phyloP scores from a whole-genome alignment of 1,140 invertebrate species.

The Drosophila baimaii region DNA sequence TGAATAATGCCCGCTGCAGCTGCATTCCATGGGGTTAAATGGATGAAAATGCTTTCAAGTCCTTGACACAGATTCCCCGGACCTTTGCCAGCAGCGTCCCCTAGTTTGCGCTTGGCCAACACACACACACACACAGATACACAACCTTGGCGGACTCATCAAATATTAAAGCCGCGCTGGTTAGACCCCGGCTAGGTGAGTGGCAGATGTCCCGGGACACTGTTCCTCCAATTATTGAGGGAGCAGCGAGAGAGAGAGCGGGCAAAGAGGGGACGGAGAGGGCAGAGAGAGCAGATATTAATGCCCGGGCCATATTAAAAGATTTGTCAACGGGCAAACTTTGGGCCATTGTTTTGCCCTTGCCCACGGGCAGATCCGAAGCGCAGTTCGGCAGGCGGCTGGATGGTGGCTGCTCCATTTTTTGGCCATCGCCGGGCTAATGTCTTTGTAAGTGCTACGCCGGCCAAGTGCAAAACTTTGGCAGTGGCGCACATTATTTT shows the following conservation, averaged over 20 bases:
- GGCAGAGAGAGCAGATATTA: constrained; percentile 45
- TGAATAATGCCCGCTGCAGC: constrained; percentile 56
- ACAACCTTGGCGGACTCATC: constrained; percentile 48
- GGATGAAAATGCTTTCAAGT: constrained; percentile 35
- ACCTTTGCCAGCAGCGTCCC: not conserved
- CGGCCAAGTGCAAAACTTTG: constrained; percentile 77
- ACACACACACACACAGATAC: constrained; percentile 56
- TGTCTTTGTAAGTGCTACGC: constrained; percentile 76
- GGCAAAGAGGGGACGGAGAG: no score
- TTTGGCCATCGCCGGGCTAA: constrained; percentile 63
- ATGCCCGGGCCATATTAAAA: constrained; percentile 63
- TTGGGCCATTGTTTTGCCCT: constrained; percentile 52
- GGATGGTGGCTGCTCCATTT: constrained; percentile 47
- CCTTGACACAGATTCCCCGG: constrained; percentile 46
- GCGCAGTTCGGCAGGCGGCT: not conserved
- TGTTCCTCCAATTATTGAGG: constrained; percentile 14
- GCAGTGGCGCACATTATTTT: constrained; percentile 80
- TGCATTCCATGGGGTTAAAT: constrained; percentile 47
- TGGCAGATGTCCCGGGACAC: constrained; percentile 26
- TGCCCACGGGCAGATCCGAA: constrained; percentile 28
- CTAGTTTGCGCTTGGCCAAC: constrained; percentile 52
- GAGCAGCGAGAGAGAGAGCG: not conserved
- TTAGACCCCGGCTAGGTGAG: constrained; percentile 31
- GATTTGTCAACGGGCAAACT: constrained; percentile 76
- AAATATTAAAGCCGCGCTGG: constrained; percentile 46